phyloP scores from a whole-genome alignment of 2,888 invertebrate genomes.

The Drosophila subquinaria region DNA sequence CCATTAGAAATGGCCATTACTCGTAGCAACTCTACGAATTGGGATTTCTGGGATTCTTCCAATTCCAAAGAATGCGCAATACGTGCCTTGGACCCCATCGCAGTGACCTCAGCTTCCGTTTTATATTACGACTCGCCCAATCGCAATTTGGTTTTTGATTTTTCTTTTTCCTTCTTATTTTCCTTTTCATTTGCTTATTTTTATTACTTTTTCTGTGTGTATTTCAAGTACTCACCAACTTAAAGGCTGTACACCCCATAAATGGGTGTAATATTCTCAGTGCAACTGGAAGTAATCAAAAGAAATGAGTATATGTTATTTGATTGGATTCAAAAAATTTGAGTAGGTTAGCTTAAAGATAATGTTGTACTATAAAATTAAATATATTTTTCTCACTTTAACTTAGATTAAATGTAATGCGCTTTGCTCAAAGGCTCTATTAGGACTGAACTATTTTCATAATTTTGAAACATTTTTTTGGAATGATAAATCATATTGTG shows the following conservation, averaged over 20 bases:
- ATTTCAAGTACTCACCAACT: conserved; percentile 31
- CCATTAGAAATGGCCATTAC: conserved; percentile 9
- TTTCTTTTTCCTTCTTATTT: not conserved
- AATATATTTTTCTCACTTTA: too few species aligned
- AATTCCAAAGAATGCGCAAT: conserved; percentile 35
- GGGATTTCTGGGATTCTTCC: conserved; percentile 13
- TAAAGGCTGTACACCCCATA: not conserved
- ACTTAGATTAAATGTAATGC: too few species aligned
- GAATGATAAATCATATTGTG: too few species aligned
- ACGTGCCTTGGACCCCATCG: conserved; percentile 44
- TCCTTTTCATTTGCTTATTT: not conserved
- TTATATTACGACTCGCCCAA: conserved; percentile 32
- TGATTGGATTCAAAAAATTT: not conserved
- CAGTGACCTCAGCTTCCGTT: conserved; percentile 49
- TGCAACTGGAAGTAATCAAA: not conserved
- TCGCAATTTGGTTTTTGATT: conserved; percentile 16
- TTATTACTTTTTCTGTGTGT: not conserved
- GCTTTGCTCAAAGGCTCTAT: too few species aligned
- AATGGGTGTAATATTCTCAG: not conserved
- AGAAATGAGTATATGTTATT: not conserved
- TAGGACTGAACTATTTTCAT: too few species aligned
- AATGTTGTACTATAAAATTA: too few species aligned
- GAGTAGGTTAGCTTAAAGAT: not conserved
- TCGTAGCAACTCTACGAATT: conserved; percentile 7
- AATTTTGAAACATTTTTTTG: too few species aligned